Evolutionary conservation across 1,140 invertebrate species (phyloP).

Genomic region (Aplysia californica): DNA sequence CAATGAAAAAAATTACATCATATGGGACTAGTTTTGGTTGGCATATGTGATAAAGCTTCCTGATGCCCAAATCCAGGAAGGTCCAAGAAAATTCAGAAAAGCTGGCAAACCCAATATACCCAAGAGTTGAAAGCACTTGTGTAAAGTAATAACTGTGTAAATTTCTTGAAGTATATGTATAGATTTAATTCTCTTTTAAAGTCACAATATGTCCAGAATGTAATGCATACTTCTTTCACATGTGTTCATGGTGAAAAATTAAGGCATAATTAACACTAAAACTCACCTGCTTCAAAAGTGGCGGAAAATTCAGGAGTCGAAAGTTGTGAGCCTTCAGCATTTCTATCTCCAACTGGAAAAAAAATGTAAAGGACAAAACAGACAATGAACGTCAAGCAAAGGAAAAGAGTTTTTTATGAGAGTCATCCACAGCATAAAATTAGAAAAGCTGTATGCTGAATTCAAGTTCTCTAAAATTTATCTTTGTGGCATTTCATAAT

Average conservation of each 20-base stretch:
- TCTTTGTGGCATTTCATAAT: no score
- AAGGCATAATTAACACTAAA: not conserved
- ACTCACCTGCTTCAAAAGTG: conserved; percentile 39
- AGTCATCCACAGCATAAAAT: not conserved
- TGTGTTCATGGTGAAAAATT: not conserved
- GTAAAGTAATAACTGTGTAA: no score
- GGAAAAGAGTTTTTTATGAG: not conserved
- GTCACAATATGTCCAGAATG: not conserved
- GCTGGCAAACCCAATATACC: no score
- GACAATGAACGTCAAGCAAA: not conserved
- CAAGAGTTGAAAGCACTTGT: no score
- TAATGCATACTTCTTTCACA: not conserved
- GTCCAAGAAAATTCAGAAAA: not conserved
- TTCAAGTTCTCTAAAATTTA: not conserved
- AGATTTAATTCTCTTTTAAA: not conserved
- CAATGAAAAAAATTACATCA: no score
- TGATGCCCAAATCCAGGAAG: no score
- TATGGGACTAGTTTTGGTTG: no score
- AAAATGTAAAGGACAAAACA: conserved; percentile 17
- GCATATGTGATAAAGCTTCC: no score
- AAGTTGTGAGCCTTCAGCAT: conserved; percentile 61
- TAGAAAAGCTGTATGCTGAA: not conserved
- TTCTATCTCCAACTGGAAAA: conserved; percentile 63
- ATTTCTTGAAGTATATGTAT: not conserved
- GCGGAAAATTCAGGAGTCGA: conserved; percentile 62